Evolutionary conservation across 2,888 invertebrate species (phyloP).

Genomic region (Linyphia triangularis): DNA sequence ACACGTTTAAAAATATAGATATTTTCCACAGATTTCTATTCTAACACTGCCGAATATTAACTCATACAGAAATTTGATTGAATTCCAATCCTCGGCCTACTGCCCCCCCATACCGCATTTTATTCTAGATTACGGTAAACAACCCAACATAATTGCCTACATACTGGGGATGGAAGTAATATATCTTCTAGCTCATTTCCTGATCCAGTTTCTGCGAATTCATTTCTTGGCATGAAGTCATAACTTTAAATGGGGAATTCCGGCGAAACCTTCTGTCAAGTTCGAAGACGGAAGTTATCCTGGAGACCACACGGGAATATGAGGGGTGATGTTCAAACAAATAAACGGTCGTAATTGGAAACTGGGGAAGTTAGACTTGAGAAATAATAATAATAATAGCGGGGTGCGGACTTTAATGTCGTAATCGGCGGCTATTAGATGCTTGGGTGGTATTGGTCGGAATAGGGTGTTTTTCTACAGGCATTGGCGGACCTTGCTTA

Average conservation of each 20-base stretch:
- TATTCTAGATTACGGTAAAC: neutral
- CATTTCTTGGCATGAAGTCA: neutral
- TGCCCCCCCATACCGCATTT: neutral
- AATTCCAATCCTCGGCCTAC: too few relatives aligned
- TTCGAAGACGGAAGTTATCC: neutral
- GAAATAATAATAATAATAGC: constrained; percentile 18
- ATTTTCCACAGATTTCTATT: too few relatives aligned
- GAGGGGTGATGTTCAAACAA: neutral
- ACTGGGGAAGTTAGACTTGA: constrained; percentile 10
- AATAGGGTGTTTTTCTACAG: neutral
- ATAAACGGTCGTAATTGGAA: constrained; percentile 24
- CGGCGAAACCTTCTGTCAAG: neutral
- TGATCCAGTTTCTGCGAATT: neutral
- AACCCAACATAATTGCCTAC: neutral
- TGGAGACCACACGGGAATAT: neutral
- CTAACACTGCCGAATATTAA: too few relatives aligned
- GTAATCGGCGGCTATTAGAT: constrained; percentile 37
- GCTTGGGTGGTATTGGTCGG: constrained; percentile 34
- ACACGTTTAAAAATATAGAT: too few relatives aligned
- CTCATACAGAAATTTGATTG: too few relatives aligned
- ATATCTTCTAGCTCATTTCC: neutral
- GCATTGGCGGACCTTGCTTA: too few relatives aligned
- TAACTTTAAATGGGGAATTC: neutral
- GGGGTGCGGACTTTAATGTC: constrained; percentile 39
- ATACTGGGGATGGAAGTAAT: neutral